Evolutionary conservation across 2,797 vertebrate genomes (phyloP).

Genomic region (Labeo calbasu): DNA sequence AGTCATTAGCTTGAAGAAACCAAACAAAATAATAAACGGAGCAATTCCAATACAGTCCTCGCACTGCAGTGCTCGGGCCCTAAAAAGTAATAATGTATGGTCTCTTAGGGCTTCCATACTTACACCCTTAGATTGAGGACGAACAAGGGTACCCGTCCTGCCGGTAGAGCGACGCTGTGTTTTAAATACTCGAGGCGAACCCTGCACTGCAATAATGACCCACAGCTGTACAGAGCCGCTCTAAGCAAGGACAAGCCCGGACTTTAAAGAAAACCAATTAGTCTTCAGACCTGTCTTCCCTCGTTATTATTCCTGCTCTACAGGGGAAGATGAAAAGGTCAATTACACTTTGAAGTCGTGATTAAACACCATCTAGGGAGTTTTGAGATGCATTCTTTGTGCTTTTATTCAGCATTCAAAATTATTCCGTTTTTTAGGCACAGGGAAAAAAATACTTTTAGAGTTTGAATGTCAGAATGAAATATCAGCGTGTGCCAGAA

Average conservation of each 20-base stretch:
- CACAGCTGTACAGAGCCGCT: slow-evolving; percentile 66
- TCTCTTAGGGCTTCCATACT: not conserved
- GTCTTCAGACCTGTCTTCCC: slow-evolving; percentile 73
- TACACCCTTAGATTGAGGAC: not conserved
- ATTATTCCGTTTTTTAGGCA: slow-evolving; percentile 56
- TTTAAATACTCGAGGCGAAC: slow-evolving; percentile 28
- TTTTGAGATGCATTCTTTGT: slow-evolving; percentile 57
- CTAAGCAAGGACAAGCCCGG: slow-evolving; percentile 69
- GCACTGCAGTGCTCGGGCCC: no score
- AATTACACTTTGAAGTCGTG: slow-evolving; percentile 78
- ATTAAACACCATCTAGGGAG: slow-evolving; percentile 71
- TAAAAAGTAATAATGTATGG: not conserved
- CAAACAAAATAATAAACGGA: not conserved
- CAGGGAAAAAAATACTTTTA: slow-evolving; percentile 27
- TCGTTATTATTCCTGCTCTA: slow-evolving; percentile 72
- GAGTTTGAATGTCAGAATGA: slow-evolving; percentile 44
- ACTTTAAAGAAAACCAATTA: slow-evolving; percentile 74
- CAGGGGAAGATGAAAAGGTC: slow-evolving; percentile 75
- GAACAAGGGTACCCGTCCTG: slow-evolving; percentile 46
- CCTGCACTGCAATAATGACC: slow-evolving; percentile 62
- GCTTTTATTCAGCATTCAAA: slow-evolving; percentile 51
- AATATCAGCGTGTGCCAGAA: slow-evolving; percentile 11
- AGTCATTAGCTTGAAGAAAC: not conserved
- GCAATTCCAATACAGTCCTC: no score
- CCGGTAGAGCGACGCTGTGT: slow-evolving; percentile 7